Conservation (phyloP, 2,888 invertebrate genomes). For the Molanna angustata region DNA sequence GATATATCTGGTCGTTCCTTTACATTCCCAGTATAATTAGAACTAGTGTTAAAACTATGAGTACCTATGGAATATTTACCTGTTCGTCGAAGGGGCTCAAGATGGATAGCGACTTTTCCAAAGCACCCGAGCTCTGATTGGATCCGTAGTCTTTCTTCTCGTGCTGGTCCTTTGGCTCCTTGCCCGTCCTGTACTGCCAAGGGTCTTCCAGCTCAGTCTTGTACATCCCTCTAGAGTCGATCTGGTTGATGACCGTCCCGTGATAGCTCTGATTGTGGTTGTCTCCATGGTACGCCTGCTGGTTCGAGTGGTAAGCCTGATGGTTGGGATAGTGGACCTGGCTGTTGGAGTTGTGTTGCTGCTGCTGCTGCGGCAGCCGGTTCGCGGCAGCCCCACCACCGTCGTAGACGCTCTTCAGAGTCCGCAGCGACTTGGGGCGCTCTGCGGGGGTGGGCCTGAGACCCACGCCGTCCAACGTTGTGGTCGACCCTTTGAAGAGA, state of each 20-base stretch:
- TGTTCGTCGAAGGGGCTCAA: slow-evolving; percentile 87
- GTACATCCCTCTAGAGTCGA: slow-evolving; percentile 46
- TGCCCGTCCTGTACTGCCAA: slow-evolving; percentile 38
- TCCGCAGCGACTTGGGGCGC: slow-evolving; percentile 71
- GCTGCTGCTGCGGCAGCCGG: slow-evolving; percentile 37
- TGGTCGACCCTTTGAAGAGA: slow-evolving; percentile 78
- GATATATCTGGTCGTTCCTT: too few relatives aligned
- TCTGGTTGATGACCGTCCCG: slow-evolving; percentile 36
- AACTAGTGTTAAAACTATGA: too few relatives aligned
- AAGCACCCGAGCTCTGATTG: slow-evolving; percentile 48
- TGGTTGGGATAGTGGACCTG: slow-evolving; percentile 17
- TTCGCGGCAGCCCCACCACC: slow-evolving; percentile 35
- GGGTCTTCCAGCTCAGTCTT: slow-evolving; percentile 44
- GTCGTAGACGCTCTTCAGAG: slow-evolving; percentile 72
- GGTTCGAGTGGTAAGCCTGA: slow-evolving; percentile 17
- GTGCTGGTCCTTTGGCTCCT: slow-evolving; percentile 49
- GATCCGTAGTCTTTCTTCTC: slow-evolving; percentile 49
- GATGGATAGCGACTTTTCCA: slow-evolving; percentile 55
- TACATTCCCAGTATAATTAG: too few relatives aligned
- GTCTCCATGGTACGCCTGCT: slow-evolving; percentile 14
- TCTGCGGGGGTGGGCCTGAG: slow-evolving; percentile 62
- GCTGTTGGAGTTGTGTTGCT: too few relatives aligned
- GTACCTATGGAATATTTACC: too few relatives aligned
- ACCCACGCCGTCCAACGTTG: slow-evolving; percentile 62
- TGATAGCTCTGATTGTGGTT: slow-evolving; percentile 8